These are phyloP conservation scores for Amphimallon solstitiale DNA, from an alignment of 2,888 invertebrate genomes.

Conservation along the genomic window DNA sequence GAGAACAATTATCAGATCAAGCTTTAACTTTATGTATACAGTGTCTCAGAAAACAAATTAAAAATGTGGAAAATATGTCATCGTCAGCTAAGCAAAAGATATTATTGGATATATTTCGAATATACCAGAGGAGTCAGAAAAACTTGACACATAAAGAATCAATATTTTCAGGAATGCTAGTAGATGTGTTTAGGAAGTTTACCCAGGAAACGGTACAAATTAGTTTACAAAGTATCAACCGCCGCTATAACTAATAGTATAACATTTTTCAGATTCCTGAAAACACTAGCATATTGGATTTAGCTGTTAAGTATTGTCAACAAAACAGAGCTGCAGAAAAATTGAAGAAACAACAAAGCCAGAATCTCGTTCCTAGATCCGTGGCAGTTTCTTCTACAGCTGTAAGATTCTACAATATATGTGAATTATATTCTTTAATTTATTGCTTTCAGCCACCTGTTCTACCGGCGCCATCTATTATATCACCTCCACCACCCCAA, in stretches of 20 bases:
- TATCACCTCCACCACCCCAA: slow-evolving; percentile 41
- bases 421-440: not conserved
- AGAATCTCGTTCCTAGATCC: slow-evolving; percentile 32
- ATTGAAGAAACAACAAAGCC: slow-evolving; percentile 58
- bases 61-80: slow-evolving; percentile 59
- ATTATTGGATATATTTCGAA: slow-evolving; percentile 71
- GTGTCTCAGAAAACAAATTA: slow-evolving; percentile 73
- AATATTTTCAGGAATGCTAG: slow-evolving; percentile 71
- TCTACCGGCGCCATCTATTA: slow-evolving; percentile 46
- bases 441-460: slow-evolving; percentile 42
- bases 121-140: slow-evolving; percentile 76
- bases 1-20: slow-evolving; percentile 82
- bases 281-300: slow-evolving; percentile 71
- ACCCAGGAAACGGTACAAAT: slow-evolving; percentile 67
- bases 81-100: slow-evolving; percentile 61
- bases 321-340: slow-evolving; percentile 70
- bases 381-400: slow-evolving; percentile 19
- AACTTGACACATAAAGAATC: slow-evolving; percentile 69
- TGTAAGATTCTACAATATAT: slow-evolving; percentile 11
- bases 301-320: slow-evolving; percentile 77
- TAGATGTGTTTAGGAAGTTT: slow-evolving; percentile 77
- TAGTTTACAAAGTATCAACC: no score
- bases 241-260: no score
- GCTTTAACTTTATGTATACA: slow-evolving; percentile 80
- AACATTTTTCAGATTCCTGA: slow-evolving; percentile 64